Evolutionary conservation across 2,797 vertebrate species (phyloP), one percentile per base, ranked within the genome.

Genomic region (Hemibagrus guttatus): DNA sequence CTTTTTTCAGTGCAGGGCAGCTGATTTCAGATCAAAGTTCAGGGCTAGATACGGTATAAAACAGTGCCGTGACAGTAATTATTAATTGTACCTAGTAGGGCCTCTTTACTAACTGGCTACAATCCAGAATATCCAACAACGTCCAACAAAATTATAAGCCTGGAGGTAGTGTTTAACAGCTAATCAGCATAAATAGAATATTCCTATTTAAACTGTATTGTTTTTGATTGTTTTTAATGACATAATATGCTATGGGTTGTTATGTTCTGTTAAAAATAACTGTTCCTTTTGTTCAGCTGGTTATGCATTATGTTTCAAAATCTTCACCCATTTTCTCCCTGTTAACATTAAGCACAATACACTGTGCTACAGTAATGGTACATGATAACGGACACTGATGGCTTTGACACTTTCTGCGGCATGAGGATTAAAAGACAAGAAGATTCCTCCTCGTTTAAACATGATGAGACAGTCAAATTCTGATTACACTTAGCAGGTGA

Each of bases 401-500:
- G 35, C 69, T 46, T 68, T 68, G 26, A 17, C 16, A 2, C 14
- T 7, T 69, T 16, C 35, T 39, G 28, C 1, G 4, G 11, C 26
- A 3, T 1, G 16, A 46, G 1, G 16, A 31, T 21, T 76, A 54
- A 56, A 76, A 39, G 28, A 39, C 31, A 35, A 6, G 28, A 54
- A 17, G 3, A 58, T 28, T 52, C 2, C 16, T 9, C 0, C 16
- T 19, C 8, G 12, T 76, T 19, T 76, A 31, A 35, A 31, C 17
- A 76, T 59, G 56, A 83, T 85, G n/a, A n/a, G 52, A 39, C 83
- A 74, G 66, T 64, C 81, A 84, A 39, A 52, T 35, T 72, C 87
- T 54, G 39, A 86, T 83, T 81, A 79, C 66, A 81, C 42, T 79
- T 81, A 88, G 83, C 86, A 83, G 68, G 81, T 89, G 82, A 87